Percentiles rank a stretch among this genome's conserved stretches.
Conservation (phyloP, 2,797 vertebrate genomes). For the Pygocentrus nattereri region DNA sequence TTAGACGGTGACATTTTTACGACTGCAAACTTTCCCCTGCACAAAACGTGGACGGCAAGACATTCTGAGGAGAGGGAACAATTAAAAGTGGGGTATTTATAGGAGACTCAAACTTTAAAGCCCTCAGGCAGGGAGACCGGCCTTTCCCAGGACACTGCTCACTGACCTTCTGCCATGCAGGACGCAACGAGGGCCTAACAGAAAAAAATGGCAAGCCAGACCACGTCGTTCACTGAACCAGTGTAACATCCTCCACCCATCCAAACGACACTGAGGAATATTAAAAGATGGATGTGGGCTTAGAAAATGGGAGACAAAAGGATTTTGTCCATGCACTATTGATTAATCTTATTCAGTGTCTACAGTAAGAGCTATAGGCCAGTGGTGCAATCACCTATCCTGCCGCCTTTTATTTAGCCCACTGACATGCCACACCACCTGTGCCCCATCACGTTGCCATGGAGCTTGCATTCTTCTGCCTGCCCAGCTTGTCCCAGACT, state of each 20-base stretch:
- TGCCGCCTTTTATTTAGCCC: constrained; percentile 45
- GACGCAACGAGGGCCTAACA: background rate
- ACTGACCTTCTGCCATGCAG: constrained; percentile 16
- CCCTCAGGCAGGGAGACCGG: background rate
- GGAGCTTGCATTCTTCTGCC: constrained; percentile 65
- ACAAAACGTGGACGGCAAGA: background rate
- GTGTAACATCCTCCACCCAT: background rate
- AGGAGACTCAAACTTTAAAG: constrained; percentile 9
- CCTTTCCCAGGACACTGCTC: constrained; percentile 33
- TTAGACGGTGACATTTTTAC: constrained; percentile 19
- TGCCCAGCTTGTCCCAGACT: constrained; percentile 23
- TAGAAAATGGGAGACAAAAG: background rate
- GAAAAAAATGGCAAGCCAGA: constrained; percentile 7
- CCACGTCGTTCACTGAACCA: background rate
- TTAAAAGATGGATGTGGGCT: background rate
- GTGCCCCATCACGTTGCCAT: constrained; percentile 63
- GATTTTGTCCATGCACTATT: constrained; percentile 10
- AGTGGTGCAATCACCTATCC: constrained; percentile 34
- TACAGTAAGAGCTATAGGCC: constrained; percentile 16
- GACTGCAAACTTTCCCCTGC: background rate
- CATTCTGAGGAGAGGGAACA: constrained; percentile 7
- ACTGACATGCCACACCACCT: constrained; percentile 45
- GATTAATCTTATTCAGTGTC: constrained; percentile 48
- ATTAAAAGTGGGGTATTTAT: constrained; percentile 22
- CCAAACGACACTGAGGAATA: background rate